These are phyloP conservation scores for Intellagama lesueurii DNA, from an alignment of 2,797 vertebrate species.

Conservation along the genomic window DNA sequence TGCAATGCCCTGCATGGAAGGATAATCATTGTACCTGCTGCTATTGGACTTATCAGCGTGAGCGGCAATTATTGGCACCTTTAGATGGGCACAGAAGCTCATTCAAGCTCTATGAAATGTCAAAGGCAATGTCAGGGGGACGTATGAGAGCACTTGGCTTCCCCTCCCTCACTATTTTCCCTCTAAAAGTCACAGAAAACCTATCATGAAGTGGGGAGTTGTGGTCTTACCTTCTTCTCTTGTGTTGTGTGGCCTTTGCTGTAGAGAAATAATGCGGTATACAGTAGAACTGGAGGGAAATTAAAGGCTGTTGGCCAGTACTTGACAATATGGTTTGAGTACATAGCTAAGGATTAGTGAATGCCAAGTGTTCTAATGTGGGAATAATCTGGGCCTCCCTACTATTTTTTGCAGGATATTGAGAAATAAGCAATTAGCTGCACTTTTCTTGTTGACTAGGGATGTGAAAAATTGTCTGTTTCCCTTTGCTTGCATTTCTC, in stretches of 20 bases:
- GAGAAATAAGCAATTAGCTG: neutral
- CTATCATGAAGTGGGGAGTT: neutral
- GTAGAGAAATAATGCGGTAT: neutral
- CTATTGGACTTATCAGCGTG: neutral
- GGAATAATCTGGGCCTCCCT: neutral
- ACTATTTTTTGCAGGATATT: neutral
- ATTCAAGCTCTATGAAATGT: neutral
- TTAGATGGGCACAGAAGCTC: neutral
- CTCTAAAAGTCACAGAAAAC: neutral
- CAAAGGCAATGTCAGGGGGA: neutral
- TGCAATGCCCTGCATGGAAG: slow-evolving; percentile 20
- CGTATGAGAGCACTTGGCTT: neutral
- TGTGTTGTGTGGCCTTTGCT: neutral
- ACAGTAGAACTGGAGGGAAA: neutral
- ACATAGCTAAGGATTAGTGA: neutral
- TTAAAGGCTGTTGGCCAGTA: neutral
- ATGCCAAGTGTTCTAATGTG: neutral
- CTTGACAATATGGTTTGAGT: neutral
- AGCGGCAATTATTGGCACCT: slow-evolving; percentile 28
- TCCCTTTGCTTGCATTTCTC: too few species aligned
- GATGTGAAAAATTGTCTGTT: too few species aligned
- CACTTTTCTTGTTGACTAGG: too few species aligned
- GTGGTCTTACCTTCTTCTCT: neutral
- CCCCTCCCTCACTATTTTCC: neutral
- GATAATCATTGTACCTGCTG: slow-evolving; percentile 3